Percentiles rank a stretch among this genome's conserved stretches.
Evolutionary conservation across 2,888 invertebrate species (phyloP).

Genomic region (Spilosoma lubricipeda): DNA sequence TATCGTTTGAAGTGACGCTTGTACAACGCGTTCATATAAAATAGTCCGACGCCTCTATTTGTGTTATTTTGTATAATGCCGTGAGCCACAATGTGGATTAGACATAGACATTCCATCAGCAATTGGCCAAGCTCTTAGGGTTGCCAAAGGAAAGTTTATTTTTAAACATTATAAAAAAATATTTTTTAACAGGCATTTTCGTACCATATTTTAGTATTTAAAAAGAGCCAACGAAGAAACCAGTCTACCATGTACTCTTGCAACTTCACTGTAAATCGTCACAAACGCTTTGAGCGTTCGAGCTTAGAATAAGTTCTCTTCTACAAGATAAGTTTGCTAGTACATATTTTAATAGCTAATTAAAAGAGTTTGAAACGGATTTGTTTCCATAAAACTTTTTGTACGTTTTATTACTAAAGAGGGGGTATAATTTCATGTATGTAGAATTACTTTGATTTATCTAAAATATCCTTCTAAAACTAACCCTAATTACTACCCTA

Average conservation of each 20-base stretch:
- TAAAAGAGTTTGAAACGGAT: not conserved
- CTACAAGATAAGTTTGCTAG: not conserved
- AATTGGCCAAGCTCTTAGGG: slow-evolving; percentile 59
- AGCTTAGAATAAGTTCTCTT: not conserved
- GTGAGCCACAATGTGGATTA: slow-evolving; percentile 57
- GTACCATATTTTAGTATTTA: too few relatives aligned
- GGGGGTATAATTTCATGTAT: too few relatives aligned
- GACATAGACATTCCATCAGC: slow-evolving; percentile 61
- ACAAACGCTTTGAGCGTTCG: not conserved
- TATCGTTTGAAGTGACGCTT: slow-evolving; percentile 12
- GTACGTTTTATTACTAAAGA: not conserved
- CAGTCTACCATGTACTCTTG: not conserved
- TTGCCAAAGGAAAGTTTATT: slow-evolving; percentile 16
- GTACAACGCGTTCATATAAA: slow-evolving; percentile 15
- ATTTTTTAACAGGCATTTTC: not conserved
- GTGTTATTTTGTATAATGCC: slow-evolving; percentile 38
- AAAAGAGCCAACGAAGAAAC: too few relatives aligned
- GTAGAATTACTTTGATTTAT: not conserved
- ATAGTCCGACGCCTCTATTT: slow-evolving; percentile 19
- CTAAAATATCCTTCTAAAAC: too few relatives aligned
- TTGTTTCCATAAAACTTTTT: not conserved
- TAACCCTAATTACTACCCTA: too few relatives aligned
- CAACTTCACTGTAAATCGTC: not conserved
- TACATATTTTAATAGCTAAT: not conserved
- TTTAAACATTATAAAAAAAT: not conserved